phyloP scores from a whole-genome alignment of 1,140 invertebrate species.

The Aphidius ervi region DNA sequence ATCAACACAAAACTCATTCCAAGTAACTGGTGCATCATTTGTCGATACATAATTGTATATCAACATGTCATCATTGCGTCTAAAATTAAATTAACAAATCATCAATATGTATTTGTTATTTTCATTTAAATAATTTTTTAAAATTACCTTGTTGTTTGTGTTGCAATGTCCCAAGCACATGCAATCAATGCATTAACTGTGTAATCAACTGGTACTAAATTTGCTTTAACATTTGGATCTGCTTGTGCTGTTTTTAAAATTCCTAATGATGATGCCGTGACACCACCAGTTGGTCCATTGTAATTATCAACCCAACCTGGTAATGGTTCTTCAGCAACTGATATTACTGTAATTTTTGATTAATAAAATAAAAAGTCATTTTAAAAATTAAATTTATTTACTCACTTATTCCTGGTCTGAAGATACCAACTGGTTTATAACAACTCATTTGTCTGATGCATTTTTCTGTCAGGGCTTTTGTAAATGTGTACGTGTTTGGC shows the following conservation, averaged over 20 bases:
- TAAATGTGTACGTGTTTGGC: constrained; percentile 73
- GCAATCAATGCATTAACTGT: constrained; percentile 73
- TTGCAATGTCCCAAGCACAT: constrained; percentile 64
- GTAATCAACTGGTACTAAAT: constrained; percentile 76
- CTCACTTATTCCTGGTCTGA: constrained; percentile 63
- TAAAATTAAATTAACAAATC: constrained; percentile 16
- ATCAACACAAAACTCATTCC: constrained; percentile 57
- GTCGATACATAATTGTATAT: constrained; percentile 73
- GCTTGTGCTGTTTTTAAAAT: constrained; percentile 61
- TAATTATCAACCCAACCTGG: constrained; percentile 78
- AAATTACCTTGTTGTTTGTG: constrained; percentile 31
- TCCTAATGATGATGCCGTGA: constrained; percentile 58
- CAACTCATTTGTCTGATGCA: constrained; percentile 55
- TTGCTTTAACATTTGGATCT: constrained; percentile 56
- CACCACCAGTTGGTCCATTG: constrained; percentile 67
- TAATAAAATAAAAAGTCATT: too few relatives aligned
- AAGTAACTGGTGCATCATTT: constrained; percentile 63
- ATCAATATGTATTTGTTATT: neutral
- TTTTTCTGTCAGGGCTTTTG: constrained; percentile 69
- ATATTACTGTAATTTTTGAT: constrained; percentile 50
- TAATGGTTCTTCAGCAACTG: constrained; percentile 66
- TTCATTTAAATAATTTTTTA: neutral
- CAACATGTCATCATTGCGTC: constrained; percentile 48
- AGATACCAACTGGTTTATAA: constrained; percentile 65
- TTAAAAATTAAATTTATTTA: constrained; percentile 2